Conservation (phyloP, 2,888 invertebrate species). For the Andrena fulva region DNA sequence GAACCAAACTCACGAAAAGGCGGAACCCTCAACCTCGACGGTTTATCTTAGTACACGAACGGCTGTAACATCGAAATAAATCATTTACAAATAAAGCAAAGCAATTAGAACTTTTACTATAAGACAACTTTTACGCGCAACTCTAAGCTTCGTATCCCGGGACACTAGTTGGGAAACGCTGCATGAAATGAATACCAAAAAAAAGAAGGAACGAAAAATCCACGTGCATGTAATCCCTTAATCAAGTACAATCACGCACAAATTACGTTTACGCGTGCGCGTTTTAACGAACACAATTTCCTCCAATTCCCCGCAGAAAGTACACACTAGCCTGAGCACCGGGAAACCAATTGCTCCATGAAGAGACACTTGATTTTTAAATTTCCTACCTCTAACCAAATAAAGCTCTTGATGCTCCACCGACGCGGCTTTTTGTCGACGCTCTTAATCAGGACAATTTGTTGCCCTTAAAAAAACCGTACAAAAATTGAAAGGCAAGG, state of each 20-base stretch:
- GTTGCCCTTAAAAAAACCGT: constrained; percentile 10
- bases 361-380: constrained; percentile 43
- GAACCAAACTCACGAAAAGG: too few relatives aligned
- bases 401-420: constrained; percentile 18
- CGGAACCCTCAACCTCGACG: too few relatives aligned
- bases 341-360: constrained; percentile 25
- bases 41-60: too few relatives aligned
- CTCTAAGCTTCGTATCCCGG: too few relatives aligned
- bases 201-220: too few relatives aligned
- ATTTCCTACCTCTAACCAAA: constrained; percentile 15
- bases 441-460: constrained; percentile 4
- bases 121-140: too few relatives aligned
- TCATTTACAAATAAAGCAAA: too few relatives aligned
- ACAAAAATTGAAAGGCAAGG: background rate
- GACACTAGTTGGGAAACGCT: too few relatives aligned
- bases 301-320: background rate
- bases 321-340: constrained; percentile 4
- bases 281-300: constrained; percentile 1
- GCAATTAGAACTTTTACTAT: too few relatives aligned
- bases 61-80: too few relatives aligned
- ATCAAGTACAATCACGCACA: background rate
- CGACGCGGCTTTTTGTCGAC: background rate
- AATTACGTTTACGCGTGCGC: background rate
- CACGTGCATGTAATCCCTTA: too few relatives aligned
- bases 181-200: too few relatives aligned